These are phyloP conservation scores for Synanthedon vespiformis DNA, from an alignment of 2,888 invertebrate genomes.

Conservation along the genomic window DNA sequence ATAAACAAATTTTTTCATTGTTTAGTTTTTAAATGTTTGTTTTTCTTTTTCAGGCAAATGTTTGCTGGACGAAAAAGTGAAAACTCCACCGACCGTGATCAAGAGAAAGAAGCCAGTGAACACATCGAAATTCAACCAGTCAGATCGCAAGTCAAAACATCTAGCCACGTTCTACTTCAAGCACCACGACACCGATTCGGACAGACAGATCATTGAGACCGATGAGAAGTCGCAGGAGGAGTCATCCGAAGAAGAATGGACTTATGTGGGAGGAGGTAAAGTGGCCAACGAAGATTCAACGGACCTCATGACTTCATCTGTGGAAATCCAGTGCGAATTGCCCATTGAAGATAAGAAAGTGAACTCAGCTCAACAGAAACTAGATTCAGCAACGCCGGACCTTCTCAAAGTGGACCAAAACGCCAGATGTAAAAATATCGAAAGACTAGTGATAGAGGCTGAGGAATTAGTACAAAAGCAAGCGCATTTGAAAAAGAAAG, in stretches of 20 bases:
- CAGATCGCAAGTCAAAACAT: conserved; percentile 84
- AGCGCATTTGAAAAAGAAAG: conserved; percentile 59
- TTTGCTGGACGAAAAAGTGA: conserved; percentile 34
- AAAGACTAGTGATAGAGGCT: conserved; percentile 82
- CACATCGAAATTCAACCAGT: conserved; percentile 75
- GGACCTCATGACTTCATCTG: conserved; percentile 64
- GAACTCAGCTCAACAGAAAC: conserved; percentile 38
- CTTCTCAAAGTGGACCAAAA: conserved; percentile 59
- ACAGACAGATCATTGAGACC: conserved; percentile 73
- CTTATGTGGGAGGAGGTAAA: conserved; percentile 68
- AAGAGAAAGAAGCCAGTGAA: conserved; percentile 68
- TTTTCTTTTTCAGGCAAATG: conserved; percentile 35
- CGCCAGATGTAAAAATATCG: conserved; percentile 73
- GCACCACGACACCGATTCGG: conserved; percentile 89
- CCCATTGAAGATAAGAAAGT: conserved; percentile 45
- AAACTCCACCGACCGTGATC: conserved; percentile 56
- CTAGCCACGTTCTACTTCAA: conserved; percentile 87
- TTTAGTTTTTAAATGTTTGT: conserved; percentile 10
- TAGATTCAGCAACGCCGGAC: conserved; percentile 56
- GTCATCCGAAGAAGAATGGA: conserved; percentile 73
- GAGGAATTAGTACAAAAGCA: conserved; percentile 81
- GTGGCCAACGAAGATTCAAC: conserved; percentile 58
- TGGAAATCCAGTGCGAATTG: conserved; percentile 59
- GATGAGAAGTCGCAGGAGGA: conserved; percentile 59
- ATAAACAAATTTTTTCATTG: conserved; percentile 18